Evolutionary conservation across 2,888 invertebrate genomes (phyloP).

Genomic region (Trissoscelio sp.): DNA sequence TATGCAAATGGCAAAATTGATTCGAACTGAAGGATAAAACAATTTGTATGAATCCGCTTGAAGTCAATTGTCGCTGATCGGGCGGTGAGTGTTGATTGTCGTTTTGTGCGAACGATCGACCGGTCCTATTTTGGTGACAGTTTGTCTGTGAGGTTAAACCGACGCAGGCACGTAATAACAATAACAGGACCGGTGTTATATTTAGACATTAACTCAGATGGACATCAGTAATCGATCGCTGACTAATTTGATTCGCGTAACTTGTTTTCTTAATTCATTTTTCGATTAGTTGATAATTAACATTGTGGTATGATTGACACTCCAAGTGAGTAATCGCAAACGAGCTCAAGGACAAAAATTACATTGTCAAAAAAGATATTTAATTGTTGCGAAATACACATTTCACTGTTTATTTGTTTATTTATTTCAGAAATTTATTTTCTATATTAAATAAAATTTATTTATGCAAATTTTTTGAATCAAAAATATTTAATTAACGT

Average conservation of each 20-base stretch:
- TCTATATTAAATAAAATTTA: too few species aligned
- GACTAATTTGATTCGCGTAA: slow-evolving; percentile 1
- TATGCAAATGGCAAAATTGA: slow-evolving; percentile 33
- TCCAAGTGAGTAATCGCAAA: not conserved
- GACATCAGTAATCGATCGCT: slow-evolving; percentile 15
- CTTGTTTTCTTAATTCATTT: not conserved
- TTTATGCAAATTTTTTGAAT: too few species aligned
- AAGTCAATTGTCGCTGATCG: slow-evolving; percentile 6
- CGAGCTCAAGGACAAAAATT: too few species aligned
- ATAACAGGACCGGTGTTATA: slow-evolving; percentile 35
- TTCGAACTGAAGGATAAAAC: slow-evolving; percentile 11
- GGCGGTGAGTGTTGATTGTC: not conserved
- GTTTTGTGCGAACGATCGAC: not conserved
- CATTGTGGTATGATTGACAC: not conserved
- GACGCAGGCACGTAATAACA: slow-evolving; percentile 10
- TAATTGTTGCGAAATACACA: too few species aligned
- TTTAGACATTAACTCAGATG: slow-evolving; percentile 47
- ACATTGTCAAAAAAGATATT: too few species aligned
- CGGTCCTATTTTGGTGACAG: slow-evolving; percentile 16
- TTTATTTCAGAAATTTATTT: too few species aligned
- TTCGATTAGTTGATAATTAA: not conserved
- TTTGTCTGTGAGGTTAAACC: slow-evolving; percentile 14
- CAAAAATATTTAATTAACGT: too few species aligned
- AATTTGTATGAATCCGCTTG: not conserved
- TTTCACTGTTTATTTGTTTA: too few species aligned